Percentiles rank a stretch among this genome's conserved stretches.
phyloP scores from a whole-genome alignment of 2,797 vertebrate genomes.

The Halcyon smyrnensis region DNA sequence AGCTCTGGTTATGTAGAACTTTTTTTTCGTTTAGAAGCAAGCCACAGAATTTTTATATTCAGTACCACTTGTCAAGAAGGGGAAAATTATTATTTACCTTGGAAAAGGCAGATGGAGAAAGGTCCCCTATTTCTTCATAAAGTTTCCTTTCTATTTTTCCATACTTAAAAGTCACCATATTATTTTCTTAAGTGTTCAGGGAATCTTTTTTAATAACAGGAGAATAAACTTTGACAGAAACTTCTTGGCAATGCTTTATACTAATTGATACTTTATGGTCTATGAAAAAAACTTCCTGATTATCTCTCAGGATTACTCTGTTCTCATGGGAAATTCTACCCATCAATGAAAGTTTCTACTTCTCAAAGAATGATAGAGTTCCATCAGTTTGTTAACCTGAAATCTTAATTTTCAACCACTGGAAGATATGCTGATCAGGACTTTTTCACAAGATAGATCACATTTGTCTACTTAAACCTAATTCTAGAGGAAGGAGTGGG shows the following conservation, averaged over 20 bases:
- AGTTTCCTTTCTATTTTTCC: neutral
- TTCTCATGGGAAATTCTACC: neutral
- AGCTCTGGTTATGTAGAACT: accelerated
- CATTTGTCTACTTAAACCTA: slow-evolving; percentile 3
- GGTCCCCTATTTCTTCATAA: neutral
- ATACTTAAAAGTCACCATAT: accelerated
- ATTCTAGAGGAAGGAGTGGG: neutral
- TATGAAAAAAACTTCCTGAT: neutral
- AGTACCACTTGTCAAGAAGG: accelerated
- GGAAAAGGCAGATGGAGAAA: neutral
- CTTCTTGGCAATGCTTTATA: neutral
- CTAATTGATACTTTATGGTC: neutral
- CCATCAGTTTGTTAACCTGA: slow-evolving; percentile 15
- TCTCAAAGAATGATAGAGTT: neutral
- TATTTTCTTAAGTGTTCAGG: neutral
- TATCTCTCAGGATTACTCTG: neutral
- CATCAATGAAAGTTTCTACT: neutral
- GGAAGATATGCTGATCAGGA: neutral
- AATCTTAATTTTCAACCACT: slow-evolving; percentile 13
- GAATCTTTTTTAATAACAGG: neutral
- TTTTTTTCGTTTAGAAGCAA: neutral
- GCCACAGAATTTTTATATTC: accelerated
- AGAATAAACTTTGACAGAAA: neutral
- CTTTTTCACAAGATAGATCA: neutral
- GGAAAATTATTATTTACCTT: neutral